These are phyloP conservation scores for Kryptolebias marmoratus DNA, from an alignment of 2,113 vertebrate genomes.

Conservation along the genomic window DNA sequence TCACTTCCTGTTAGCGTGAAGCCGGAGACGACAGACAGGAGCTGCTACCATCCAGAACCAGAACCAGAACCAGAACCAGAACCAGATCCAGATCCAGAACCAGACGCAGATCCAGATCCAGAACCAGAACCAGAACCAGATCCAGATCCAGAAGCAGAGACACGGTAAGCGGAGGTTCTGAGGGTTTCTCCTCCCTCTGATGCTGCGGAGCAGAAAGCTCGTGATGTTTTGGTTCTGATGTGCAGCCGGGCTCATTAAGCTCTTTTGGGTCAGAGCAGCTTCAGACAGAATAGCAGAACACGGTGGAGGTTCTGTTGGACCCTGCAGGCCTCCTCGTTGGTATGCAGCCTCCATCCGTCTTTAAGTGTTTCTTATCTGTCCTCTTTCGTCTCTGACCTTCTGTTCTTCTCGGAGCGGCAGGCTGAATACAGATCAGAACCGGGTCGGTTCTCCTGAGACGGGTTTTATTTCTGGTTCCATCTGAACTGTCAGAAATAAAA, in stretches of 20 bases:
- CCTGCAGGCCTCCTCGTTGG: constrained; percentile 37
- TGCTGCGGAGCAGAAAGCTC: background rate
- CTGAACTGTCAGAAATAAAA: background rate
- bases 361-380: constrained; percentile 36
- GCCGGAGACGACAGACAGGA: too few relatives aligned
- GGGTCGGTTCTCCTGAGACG: background rate
- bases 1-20: too few relatives aligned
- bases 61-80: too few relatives aligned
- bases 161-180: background rate
- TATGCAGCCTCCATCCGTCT: constrained; percentile 31
- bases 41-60: too few relatives aligned
- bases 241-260: background rate
- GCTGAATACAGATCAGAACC: constrained; percentile 40
- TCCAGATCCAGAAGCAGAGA: background rate
- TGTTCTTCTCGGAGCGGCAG: background rate
- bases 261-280: constrained; percentile 3
- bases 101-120: too few relatives aligned
- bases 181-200: background rate
- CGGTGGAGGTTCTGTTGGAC: constrained; percentile 6
- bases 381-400: constrained; percentile 20
- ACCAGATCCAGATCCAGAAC: too few relatives aligned
- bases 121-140: background rate
- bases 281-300: constrained; percentile 32
- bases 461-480: background rate
- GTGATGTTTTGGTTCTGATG: background rate